Conservation (phyloP, 2,888 invertebrate genomes). For the Drosophila rubida region DNA sequence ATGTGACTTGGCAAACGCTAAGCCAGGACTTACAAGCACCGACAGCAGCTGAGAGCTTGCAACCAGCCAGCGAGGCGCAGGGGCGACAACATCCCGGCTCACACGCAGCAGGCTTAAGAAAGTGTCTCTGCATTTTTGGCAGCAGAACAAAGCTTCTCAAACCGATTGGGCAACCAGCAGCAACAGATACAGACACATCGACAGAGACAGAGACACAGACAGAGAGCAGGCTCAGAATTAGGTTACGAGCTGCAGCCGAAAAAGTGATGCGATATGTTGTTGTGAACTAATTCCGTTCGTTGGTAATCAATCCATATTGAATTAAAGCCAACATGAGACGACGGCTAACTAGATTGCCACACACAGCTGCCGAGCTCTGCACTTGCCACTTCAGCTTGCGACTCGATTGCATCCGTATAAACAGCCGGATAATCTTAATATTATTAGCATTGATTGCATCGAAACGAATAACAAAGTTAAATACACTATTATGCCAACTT, state of each 20-base stretch:
- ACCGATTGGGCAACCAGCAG: slow-evolving; percentile 6
- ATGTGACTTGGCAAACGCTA: slow-evolving; percentile 49
- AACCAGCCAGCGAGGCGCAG: too few species aligned
- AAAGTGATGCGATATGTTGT: not conserved
- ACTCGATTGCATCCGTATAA: too few species aligned
- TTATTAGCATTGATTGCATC: too few species aligned
- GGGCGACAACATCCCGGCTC: too few species aligned
- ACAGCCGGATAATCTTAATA: too few species aligned
- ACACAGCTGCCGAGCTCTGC: too few species aligned
- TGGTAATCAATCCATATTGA: slow-evolving; percentile 6
- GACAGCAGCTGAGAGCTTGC: slow-evolving; percentile 32
- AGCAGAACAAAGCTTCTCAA: slow-evolving; percentile 28
- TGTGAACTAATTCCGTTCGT: not conserved
- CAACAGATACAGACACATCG: not conserved
- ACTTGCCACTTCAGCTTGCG: too few species aligned
- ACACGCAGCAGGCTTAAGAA: slow-evolving; percentile 31
- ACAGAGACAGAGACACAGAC: too few species aligned
- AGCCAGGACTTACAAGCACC: slow-evolving; percentile 48
- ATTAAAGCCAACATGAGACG: not conserved
- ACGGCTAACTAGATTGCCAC: not conserved
- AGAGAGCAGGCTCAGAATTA: not conserved
- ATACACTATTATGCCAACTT: too few species aligned
- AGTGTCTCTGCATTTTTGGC: slow-evolving; percentile 33
- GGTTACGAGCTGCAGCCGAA: not conserved
- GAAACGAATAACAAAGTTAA: too few species aligned